Evolutionary conservation across 1,140 invertebrate genomes (phyloP).

Genomic region (Stenopsyche tienmushanensis): DNA sequence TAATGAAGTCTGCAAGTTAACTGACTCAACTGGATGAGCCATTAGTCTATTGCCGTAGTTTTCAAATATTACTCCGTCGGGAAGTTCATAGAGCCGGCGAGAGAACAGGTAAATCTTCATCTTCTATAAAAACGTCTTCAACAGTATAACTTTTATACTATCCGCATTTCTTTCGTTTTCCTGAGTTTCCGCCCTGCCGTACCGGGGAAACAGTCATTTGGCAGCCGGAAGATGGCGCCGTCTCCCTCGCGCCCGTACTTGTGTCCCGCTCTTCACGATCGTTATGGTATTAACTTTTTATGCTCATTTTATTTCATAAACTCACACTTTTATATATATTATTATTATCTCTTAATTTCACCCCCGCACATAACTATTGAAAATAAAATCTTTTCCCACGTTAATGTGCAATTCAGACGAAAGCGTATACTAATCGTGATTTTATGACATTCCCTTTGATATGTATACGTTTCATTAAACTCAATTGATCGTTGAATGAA

Average conservation of each 20-base stretch:
- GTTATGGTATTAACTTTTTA: not conserved
- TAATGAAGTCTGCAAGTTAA: too few species aligned
- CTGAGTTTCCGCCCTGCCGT: not conserved
- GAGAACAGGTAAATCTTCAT: not conserved
- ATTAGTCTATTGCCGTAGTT: too few species aligned
- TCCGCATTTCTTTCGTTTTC: slow-evolving; percentile 9
- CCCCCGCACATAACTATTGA: not conserved
- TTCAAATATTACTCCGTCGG: too few species aligned
- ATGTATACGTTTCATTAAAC: too few species aligned
- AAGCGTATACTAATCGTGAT: too few species aligned
- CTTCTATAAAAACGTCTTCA: slow-evolving; percentile 2
- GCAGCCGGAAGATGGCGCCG: not conserved
- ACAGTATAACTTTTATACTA: slow-evolving; percentile 5
- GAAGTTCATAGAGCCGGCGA: too few species aligned
- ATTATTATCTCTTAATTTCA: slow-evolving; percentile 8
- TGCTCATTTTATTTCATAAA: slow-evolving; percentile 5
- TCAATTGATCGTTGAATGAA: too few species aligned
- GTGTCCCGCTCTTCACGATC: not conserved
- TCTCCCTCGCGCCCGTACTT: not conserved
- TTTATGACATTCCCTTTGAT: too few species aligned
- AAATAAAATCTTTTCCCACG: not conserved
- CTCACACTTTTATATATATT: slow-evolving; percentile 4
- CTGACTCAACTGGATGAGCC: too few species aligned
- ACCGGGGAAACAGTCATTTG: slow-evolving; percentile 11
- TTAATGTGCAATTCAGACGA: not conserved